Conservation (phyloP, 2,888 invertebrate genomes). For the Morpho helenor region DNA sequence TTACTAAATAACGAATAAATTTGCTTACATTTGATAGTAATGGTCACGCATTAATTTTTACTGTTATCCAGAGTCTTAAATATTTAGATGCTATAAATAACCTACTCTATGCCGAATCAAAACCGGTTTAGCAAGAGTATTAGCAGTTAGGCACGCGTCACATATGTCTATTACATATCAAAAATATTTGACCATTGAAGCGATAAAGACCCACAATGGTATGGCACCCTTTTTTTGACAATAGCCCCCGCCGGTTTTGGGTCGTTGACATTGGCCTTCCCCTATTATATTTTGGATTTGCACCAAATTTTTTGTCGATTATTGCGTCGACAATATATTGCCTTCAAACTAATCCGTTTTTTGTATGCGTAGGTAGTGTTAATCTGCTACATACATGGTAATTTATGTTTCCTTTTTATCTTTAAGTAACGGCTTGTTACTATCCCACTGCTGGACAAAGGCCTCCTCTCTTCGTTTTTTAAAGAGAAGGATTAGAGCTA, state of each 20-base stretch:
- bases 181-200: constrained; percentile 49
- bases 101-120: constrained; percentile 4
- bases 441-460: no score
- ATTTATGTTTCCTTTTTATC: background rate
- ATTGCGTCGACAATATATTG: constrained; percentile 66
- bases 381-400: constrained; percentile 38
- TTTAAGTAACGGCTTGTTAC: no score
- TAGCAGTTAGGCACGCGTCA: constrained; percentile 25
- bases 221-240: constrained; percentile 66
- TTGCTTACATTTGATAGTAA: background rate
- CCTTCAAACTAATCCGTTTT: constrained; percentile 45
- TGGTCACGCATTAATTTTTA: background rate
- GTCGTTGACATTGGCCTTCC: constrained; percentile 76
- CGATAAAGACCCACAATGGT: constrained; percentile 63
- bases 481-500: no score
- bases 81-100: background rate
- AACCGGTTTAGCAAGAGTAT: constrained; percentile 21
- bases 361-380: constrained; percentile 24
- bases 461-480: no score
- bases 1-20: background rate
- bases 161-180: constrained; percentile 20
- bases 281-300: constrained; percentile 59
- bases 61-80: constrained; percentile 1
- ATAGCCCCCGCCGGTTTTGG: constrained; percentile 65
- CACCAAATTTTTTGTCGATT: constrained; percentile 60